phyloP scores from a whole-genome alignment of 2,888 invertebrate genomes.

The Lycia hirtaria region DNA sequence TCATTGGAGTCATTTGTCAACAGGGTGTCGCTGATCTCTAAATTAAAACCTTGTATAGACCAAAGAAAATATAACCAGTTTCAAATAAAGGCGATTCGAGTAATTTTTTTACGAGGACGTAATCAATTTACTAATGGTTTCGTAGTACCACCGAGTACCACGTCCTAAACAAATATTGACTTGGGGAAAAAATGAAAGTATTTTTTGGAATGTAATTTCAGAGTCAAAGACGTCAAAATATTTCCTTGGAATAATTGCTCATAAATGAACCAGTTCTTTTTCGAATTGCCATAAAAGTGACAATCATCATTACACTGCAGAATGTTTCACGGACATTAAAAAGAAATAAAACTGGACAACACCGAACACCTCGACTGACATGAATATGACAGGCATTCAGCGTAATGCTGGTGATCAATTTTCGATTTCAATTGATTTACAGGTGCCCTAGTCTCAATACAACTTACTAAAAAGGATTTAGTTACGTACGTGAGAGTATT shows the following conservation, averaged over 20 bases:
- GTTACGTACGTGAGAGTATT: no score
- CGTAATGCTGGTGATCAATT: conserved; percentile 4
- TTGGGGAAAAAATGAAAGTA: conserved; percentile 18
- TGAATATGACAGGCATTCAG: conserved; percentile 21
- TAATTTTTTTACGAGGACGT: conserved; percentile 23
- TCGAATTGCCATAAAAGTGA: conserved; percentile 17
- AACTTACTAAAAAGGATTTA: no score
- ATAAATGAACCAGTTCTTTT: not conserved
- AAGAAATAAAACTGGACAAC: conserved; percentile 40
- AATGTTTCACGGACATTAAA: conserved; percentile 34
- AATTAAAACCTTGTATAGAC: not conserved
- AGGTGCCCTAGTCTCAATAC: not conserved
- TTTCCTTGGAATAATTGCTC: conserved; percentile 4
- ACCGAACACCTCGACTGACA: conserved; percentile 39
- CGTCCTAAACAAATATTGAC: conserved; percentile 31
- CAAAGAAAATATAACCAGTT: conserved; percentile 19
- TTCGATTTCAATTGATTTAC: conserved; percentile 11
- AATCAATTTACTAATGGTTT: conserved; percentile 33
- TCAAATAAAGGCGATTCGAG: conserved; percentile 16
- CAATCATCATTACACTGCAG: conserved; percentile 25
- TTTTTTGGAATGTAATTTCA: conserved; percentile 26
- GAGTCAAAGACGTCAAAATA: conserved; percentile 3
- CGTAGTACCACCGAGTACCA: conserved; percentile 15
- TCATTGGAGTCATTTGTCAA: not conserved
- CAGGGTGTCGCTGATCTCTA: not conserved